Evolutionary conservation across 2,888 invertebrate species (phyloP).

Genomic region (Panopea generosa): DNA sequence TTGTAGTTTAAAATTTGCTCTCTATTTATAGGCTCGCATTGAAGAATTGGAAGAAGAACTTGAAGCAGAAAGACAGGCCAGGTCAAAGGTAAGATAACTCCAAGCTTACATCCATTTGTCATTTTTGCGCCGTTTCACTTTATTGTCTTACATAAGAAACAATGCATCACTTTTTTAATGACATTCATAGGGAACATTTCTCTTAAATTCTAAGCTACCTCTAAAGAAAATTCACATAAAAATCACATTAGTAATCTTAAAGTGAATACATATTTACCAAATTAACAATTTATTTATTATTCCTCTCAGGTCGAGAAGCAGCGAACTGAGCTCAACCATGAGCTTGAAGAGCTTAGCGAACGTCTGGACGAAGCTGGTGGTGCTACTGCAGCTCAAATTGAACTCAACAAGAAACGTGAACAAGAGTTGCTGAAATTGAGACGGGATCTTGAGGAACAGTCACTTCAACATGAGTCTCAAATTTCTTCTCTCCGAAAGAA

Average conservation of each 20-base stretch:
- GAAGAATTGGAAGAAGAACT: conserved; percentile 99
- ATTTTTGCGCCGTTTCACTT: too few relatives aligned
- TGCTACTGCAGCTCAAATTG: conserved; percentile 97
- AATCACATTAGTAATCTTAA: too few relatives aligned
- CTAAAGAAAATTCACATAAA: too few relatives aligned
- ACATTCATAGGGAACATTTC: too few relatives aligned
- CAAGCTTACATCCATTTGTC: too few relatives aligned
- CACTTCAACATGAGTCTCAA: conserved; percentile 99
- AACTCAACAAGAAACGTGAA: conserved; percentile 99
- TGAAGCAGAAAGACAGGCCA: conserved; percentile 99
- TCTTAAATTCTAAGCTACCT: too few relatives aligned
- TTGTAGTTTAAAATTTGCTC: too few relatives aligned
- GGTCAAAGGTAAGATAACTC: conserved; percentile 90
- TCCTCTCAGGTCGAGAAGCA: conserved; percentile 98
- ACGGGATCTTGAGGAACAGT: conserved; percentile 98
- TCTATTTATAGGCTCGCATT: conserved; percentile 90
- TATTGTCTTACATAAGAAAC: too few relatives aligned
- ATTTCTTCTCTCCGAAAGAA: conserved; percentile 99
- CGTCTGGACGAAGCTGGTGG: conserved; percentile 97
- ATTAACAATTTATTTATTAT: too few relatives aligned
- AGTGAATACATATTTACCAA: too few relatives aligned
- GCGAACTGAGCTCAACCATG: conserved; percentile 97
- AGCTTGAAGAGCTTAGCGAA: conserved; percentile 92
- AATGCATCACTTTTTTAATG: too few relatives aligned
- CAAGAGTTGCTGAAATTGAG: conserved; percentile 99